These are phyloP conservation scores for Miichthys miiuy DNA, from an alignment of 2,797 vertebrate genomes.

Conservation along the genomic window DNA sequence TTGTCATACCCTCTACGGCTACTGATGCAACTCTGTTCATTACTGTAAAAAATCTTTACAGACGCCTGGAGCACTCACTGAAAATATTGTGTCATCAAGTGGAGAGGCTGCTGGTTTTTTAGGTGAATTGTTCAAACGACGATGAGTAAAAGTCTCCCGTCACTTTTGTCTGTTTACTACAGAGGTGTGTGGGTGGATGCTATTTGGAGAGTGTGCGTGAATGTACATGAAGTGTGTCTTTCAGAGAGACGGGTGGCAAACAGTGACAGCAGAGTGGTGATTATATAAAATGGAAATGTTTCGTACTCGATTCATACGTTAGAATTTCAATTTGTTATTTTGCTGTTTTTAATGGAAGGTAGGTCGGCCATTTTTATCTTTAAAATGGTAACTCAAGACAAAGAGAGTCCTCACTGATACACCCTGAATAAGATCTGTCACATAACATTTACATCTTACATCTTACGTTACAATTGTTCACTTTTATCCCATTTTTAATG, in stretches of 20 bases:
- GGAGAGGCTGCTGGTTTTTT: neutral
- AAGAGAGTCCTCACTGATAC: neutral
- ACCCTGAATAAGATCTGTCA: neutral
- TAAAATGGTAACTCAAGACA: neutral
- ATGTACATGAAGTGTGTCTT: neutral
- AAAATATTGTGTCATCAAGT: neutral
- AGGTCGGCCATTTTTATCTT: neutral
- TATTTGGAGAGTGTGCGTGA: constrained; percentile 10
- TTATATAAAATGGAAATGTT: neutral
- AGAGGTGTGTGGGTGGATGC: constrained; percentile 11
- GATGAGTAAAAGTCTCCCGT: constrained; percentile 1
- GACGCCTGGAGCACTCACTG: neutral
- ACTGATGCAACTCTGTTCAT: neutral
- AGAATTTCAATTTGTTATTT: neutral
- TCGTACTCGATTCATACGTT: neutral
- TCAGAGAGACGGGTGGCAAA: neutral
- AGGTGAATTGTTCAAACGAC: neutral
- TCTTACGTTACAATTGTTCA: too few species aligned
- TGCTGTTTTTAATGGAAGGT: neutral
- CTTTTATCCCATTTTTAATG: neutral
- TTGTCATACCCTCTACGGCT: neutral
- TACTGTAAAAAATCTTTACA: neutral
- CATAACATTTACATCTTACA: neutral
- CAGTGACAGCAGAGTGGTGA: neutral
- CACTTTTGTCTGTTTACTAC: constrained; percentile 19